Evolutionary conservation across 2,888 invertebrate species (phyloP), one percentile per base, ranked within the genome.

Genomic region (Nymphalis c-album): DNA sequence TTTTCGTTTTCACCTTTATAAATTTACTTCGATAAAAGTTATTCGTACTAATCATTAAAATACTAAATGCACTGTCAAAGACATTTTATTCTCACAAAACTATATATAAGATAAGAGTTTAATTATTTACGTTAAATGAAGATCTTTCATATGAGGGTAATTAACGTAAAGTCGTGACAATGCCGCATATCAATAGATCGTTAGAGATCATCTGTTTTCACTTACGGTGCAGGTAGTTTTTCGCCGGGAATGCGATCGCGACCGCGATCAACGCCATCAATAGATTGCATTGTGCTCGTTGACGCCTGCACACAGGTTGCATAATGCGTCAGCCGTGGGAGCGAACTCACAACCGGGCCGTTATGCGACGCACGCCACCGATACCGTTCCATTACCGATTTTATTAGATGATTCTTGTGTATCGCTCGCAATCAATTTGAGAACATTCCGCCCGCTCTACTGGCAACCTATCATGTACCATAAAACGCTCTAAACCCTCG

Each of bases 331-430:
- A 81, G 85, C 82, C 90, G 91, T 91, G 91, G 90, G 91, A 91
- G 87, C 86, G 81, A 74, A 76, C 82, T 75, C 78, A 69, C 76
- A 77, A 72, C 74, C 75, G 76, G 79, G 83, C 91, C 91, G 91
- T 90, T 91, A 92, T 86, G 86, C 87, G 90, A 88, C 88, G 86
- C 89, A 90, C 90, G 90, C 88, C 86, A 87, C 82, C 82, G 78
- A 85, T 92, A 91, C 91, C 92, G 91, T 92, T 91, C 87, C 82
- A 88, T 88, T 89, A 87, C 85, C 83, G 88, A 92, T 91, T 90
- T 90, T 91, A 91, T 91, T 88, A 90, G 87, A 90, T 85, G 85
- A 88, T 86, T 90, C 88, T 86, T 89, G 86, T 90, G 88, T 89
- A 88, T 87, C 82, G 85, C 82, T 78, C 82, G 85, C 86, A 88